Conservation (phyloP, 2,888 invertebrate genomes). For the Hybos culiciformis region DNA sequence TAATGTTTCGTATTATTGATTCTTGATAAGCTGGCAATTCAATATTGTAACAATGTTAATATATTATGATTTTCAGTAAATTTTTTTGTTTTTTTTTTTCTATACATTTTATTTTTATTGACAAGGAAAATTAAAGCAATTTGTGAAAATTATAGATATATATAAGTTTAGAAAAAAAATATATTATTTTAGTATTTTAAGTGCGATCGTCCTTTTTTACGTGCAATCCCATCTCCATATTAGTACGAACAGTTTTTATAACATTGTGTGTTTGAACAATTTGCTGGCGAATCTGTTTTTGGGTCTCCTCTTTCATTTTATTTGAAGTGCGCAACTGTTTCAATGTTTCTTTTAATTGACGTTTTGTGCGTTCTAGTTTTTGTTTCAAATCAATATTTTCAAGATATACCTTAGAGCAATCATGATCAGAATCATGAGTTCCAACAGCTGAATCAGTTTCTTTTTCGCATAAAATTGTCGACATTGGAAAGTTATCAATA, state of each 20-base stretch:
- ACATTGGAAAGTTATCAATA: neutral
- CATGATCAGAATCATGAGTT: constrained; percentile 17
- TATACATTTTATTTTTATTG: too few species aligned
- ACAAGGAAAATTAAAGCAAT: too few species aligned
- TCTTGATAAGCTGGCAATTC: too few species aligned
- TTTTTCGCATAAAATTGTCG: neutral
- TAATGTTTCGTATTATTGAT: too few species aligned
- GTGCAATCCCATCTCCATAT: constrained; percentile 43
- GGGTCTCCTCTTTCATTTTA: constrained; percentile 66
- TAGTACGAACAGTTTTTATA: constrained; percentile 58
- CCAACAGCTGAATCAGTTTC: neutral
- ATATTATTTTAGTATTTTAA: too few species aligned
- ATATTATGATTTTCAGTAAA: too few species aligned
- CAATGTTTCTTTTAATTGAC: constrained; percentile 63
- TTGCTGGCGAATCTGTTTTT: constrained; percentile 69
- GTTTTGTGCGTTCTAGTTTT: constrained; percentile 54
- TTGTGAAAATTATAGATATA: too few species aligned
- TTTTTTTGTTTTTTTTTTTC: too few species aligned
- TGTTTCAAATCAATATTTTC: constrained; percentile 60
- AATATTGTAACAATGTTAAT: too few species aligned
- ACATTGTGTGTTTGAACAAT: constrained; percentile 67
- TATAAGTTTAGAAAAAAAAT: too few species aligned
- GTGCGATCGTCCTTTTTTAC: neutral
- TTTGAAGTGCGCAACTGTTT: constrained; percentile 62
- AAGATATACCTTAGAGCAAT: constrained; percentile 39